These are phyloP conservation scores for Sebastes kiyomatsui DNA, from an alignment of 2,797 vertebrate species.

Conservation along the genomic window DNA sequence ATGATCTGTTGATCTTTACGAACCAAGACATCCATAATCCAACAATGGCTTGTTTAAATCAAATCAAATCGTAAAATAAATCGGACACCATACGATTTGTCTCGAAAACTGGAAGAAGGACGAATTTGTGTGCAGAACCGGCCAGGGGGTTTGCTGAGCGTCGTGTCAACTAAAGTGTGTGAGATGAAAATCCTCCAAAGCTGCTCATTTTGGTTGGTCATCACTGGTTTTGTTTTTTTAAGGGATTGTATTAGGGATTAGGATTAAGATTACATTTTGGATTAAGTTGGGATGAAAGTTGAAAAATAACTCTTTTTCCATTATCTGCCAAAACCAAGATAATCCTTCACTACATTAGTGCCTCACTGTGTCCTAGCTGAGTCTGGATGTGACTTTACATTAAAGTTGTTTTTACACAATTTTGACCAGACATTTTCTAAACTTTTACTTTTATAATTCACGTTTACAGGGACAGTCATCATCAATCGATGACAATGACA, in stretches of 20 bases:
- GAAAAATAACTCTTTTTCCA: not conserved
- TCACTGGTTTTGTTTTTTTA: not conserved
- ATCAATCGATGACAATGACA: not conserved
- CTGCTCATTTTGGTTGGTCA: conserved; percentile 8
- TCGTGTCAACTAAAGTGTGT: not conserved
- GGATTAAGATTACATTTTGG: conserved; percentile 45
- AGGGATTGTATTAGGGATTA: conserved; percentile 18
- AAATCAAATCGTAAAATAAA: too few species aligned
- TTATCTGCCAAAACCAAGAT: conserved; percentile 2
- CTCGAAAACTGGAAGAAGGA: too few species aligned
- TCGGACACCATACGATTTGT: too few species aligned
- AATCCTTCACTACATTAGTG: not conserved
- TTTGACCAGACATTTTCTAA: not conserved
- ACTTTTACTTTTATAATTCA: not conserved
- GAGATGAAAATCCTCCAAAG: not conserved
- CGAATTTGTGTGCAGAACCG: not conserved
- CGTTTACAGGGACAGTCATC: not conserved
- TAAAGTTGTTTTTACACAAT: not conserved
- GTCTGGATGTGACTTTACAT: not conserved
- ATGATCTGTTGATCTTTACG: too few species aligned
- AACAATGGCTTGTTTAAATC: too few species aligned
- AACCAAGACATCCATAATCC: too few species aligned
- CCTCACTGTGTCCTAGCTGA: not conserved
- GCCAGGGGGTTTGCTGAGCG: not conserved
- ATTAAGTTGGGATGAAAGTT: conserved; percentile 13